Evolutionary conservation across 2,113 vertebrate genomes (phyloP).

Genomic region (Malurus melanocephalus): DNA sequence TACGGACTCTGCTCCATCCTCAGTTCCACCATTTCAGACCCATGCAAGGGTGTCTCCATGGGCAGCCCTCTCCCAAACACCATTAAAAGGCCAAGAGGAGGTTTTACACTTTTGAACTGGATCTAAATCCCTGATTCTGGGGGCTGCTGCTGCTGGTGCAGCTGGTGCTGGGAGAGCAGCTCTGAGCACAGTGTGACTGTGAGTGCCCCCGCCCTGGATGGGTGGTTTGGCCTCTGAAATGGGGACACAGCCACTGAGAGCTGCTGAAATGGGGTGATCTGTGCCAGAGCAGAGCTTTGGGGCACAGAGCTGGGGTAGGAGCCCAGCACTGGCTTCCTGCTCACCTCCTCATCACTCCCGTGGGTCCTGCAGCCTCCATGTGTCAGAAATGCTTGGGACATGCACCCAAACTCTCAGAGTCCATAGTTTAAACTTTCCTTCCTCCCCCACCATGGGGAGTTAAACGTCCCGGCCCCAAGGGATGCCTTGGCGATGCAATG

Average conservation of each 20-base stretch:
- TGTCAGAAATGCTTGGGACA: background rate
- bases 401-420: background rate
- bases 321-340: background rate
- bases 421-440: background rate
- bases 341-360: accelerated
- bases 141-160: too few species aligned
- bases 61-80: background rate
- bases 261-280: background rate
- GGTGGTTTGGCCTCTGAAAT: background rate
- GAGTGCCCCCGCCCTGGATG: accelerated
- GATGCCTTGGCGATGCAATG: accelerated
- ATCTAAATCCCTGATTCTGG: background rate
- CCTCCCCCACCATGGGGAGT: accelerated
- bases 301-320: background rate
- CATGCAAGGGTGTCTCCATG: accelerated
- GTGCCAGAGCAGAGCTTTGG: background rate
- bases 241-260: background rate
- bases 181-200: background rate
- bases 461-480: background rate
- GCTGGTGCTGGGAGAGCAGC: background rate
- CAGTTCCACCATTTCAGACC: background rate
- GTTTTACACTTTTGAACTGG: background rate
- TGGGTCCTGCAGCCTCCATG: background rate
- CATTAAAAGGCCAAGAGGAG: background rate
- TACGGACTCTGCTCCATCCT: background rate